Base-by-base conservation (phyloP, 2,113 vertebrate species). In the Scophthalmus maximus region DNA sequence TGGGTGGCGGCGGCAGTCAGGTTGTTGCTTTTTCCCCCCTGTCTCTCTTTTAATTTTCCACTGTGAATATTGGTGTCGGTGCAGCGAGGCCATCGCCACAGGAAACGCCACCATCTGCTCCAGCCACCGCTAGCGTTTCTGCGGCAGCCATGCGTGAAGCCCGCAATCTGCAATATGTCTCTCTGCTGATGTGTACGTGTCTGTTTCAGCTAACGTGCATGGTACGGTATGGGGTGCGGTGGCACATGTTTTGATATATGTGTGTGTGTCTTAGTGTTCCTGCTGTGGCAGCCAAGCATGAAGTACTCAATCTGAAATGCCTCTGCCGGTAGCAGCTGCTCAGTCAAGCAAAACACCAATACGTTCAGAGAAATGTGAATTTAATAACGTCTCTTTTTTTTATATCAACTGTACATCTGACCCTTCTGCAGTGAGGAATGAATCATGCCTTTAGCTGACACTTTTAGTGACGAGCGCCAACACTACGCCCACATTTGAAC, bases 21-120 rank as follows among this genome's bases (percentile, higher is more conserved):
- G 82, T 80, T 74, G 62, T 61, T 69, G 55, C 25, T 42, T 42
- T 53, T 63, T 22, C 5, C 25, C 17, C 38, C 23, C 78, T 62
- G 44, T 50, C 38, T 44, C 5, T 15, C 8, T 63, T 85, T 87
- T 68, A 83, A 88, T 88, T 88, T 32, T 90, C 88, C 69, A 47
- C 79, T 70, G 85, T 63, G 77, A 81, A 64, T 80, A 69, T 78
- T 69, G 84, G 82, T 87, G 83, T 88, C 79, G 49, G 84, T 76
- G 76, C 72, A 69, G 63, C 23, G 74, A 84, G 82, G 78, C 82
- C 78, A 73, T 75, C 80, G 1, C 91, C 87, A 73, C 87, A 89
- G 90, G 90, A 89, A 51, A 57, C 87, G 40, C 72, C 63, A 40
- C 91, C 90, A 92, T 92, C 91, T 92, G 91, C 82, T 87, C 63